These are phyloP conservation scores for Monochamus alternatus DNA, from an alignment of 2,888 invertebrate species.

Conservation along the genomic window DNA sequence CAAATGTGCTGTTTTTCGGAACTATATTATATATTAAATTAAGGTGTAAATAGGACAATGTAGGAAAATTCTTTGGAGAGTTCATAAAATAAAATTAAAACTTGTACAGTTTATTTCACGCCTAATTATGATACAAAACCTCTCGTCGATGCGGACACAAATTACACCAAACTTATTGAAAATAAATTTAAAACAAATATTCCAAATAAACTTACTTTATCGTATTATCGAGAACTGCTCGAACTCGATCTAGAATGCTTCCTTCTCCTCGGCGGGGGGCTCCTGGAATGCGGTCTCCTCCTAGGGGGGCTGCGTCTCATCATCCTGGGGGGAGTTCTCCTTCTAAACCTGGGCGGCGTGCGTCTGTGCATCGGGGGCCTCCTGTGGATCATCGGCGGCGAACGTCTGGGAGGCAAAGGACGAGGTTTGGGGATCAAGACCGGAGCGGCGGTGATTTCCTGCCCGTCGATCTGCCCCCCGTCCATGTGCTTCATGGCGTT, in stretches of 20 bases:
- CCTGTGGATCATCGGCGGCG: constrained; percentile 74
- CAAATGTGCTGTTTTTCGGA: no score
- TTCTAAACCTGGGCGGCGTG: constrained; percentile 71
- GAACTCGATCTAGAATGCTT: constrained; percentile 79
- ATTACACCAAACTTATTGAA: no score
- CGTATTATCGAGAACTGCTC: constrained; percentile 78
- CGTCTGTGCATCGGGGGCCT: constrained; percentile 75
- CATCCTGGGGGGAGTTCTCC: constrained; percentile 67
- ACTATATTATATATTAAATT: no score
- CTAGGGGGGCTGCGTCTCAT: constrained; percentile 74
- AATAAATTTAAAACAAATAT: no score
- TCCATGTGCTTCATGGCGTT: constrained; percentile 99
- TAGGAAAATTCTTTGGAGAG: no score
- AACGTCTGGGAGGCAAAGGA: constrained; percentile 73
- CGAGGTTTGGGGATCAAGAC: constrained; percentile 86
- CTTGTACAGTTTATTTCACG: no score
- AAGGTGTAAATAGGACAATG: no score
- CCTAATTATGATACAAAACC: no score
- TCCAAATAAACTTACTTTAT: neutral
- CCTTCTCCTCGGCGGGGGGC: constrained; percentile 77
- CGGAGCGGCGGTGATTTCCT: constrained; percentile 96
- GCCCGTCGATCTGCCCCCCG: constrained; percentile 97
- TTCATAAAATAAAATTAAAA: no score
- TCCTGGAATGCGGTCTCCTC: constrained; percentile 75
- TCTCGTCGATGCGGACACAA: no score